Evolutionary conservation across 1,140 invertebrate genomes (phyloP).

Genomic region (Babylonia areolata): DNA sequence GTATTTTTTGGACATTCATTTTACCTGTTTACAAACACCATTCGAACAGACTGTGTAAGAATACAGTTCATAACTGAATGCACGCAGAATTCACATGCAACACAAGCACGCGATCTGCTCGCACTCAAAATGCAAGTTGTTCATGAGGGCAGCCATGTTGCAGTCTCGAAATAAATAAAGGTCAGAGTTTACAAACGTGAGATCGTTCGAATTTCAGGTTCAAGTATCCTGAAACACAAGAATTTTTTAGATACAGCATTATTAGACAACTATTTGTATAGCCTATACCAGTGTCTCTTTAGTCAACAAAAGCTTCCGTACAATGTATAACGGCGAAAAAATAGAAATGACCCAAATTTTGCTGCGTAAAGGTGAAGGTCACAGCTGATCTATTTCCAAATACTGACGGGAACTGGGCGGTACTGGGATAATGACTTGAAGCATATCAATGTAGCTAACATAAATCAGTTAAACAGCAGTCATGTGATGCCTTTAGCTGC

Average conservation of each 20-base stretch:
- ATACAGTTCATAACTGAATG: not conserved
- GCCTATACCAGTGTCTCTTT: not conserved
- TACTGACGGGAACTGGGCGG: slow-evolving; percentile 34
- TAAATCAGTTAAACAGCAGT: slow-evolving; percentile 6
- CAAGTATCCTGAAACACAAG: not conserved
- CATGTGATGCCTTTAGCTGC: not conserved
- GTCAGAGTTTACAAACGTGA: slow-evolving; percentile 14
- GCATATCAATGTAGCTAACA: not conserved
- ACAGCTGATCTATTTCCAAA: slow-evolving; percentile 45
- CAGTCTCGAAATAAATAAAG: slow-evolving; percentile 38
- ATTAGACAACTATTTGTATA: not conserved
- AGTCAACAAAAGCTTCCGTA: not conserved
- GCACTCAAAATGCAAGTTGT: slow-evolving; percentile 5
- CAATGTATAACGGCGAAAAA: not conserved
- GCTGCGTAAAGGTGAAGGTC: slow-evolving; percentile 48
- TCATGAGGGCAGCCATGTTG: slow-evolving; percentile 61
- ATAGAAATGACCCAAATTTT: not conserved
- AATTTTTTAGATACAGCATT: not conserved
- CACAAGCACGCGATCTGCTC: not conserved
- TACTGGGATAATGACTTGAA: slow-evolving; percentile 17
- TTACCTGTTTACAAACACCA: not conserved
- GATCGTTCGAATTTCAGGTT: not conserved
- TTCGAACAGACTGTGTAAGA: not conserved
- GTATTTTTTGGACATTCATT: not conserved
- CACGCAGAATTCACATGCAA: not conserved